phyloP scores from a whole-genome alignment of 2,797 vertebrate genomes.

The Garrulus glandarius region DNA sequence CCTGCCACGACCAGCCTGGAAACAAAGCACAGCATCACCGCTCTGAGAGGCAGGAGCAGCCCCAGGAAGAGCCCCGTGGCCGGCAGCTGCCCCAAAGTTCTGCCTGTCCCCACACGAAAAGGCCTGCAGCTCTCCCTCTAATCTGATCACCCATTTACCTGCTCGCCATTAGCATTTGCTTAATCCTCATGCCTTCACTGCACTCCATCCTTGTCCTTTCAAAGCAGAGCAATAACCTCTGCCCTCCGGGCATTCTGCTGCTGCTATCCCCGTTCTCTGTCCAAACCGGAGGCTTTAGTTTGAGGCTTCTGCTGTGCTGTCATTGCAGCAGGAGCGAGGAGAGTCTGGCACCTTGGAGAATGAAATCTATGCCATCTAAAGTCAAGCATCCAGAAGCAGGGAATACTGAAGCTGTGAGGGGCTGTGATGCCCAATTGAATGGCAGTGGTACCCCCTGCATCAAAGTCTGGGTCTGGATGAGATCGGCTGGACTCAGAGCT shows the following conservation, averaged over 20 bases:
- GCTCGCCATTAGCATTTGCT: conserved; percentile 9
- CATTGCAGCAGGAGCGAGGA: background rate
- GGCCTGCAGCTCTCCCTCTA: conserved; percentile 13
- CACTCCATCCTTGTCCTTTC: conserved; percentile 7
- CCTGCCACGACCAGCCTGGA: background rate
- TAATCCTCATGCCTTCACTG: conserved; percentile 54
- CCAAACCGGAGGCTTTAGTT: background rate
- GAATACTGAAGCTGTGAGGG: background rate
- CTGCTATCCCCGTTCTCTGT: background rate
- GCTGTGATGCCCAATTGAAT: background rate
- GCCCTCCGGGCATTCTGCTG: background rate
- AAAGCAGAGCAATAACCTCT: conserved; percentile 29
- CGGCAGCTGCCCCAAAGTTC: background rate
- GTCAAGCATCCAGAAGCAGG: background rate
- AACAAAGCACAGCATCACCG: background rate
- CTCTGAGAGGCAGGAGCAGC: background rate
- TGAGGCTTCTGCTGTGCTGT: background rate
- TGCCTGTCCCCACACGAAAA: conserved; percentile 18
- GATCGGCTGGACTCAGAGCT: background rate
- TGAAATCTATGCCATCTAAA: background rate
- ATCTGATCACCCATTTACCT: conserved; percentile 34
- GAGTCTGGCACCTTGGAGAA: background rate
- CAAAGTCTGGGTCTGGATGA: background rate
- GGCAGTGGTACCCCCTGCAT: accelerated
- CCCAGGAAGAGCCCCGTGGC: background rate